Percentiles rank a stretch among this genome's conserved stretches.
phyloP scores from a whole-genome alignment of 2,888 invertebrate species.

The Orchesella flavescens region DNA sequence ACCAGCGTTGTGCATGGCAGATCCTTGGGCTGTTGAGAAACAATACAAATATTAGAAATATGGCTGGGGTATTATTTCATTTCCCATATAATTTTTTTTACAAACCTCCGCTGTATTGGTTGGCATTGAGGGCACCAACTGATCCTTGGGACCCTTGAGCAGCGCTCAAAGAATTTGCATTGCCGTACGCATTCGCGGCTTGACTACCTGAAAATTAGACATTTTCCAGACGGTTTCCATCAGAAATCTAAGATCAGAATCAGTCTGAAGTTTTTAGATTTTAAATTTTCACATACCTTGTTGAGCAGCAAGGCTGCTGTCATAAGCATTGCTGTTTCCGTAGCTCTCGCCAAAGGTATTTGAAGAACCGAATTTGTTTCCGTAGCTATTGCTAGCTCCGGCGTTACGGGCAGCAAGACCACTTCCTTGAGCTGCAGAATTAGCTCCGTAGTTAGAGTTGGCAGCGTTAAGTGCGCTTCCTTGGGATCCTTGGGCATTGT shows the following conservation, averaged over 20 bases:
- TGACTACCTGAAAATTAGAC: background rate
- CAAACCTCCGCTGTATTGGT: constrained; percentile 43
- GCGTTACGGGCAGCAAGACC: constrained; percentile 48
- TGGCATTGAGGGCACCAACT: constrained; percentile 28
- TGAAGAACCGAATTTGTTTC: constrained; percentile 54
- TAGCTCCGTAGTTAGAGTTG: constrained; percentile 30
- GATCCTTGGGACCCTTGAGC: constrained; percentile 64
- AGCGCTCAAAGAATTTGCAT: constrained; percentile 42
- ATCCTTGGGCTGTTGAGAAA: no score
- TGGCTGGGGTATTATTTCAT: no score
- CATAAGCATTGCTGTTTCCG: constrained; percentile 56
- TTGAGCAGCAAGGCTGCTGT: constrained; percentile 46
- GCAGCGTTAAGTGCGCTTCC: constrained; percentile 40
- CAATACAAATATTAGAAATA: background rate
- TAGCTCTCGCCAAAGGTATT: constrained; percentile 63
- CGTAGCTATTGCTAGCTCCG: constrained; percentile 51
- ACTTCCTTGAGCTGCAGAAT: constrained; percentile 31
- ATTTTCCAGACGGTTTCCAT: background rate
- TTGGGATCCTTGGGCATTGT: constrained; percentile 48
- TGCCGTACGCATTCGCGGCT: constrained; percentile 41
- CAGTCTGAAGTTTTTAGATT: no score
- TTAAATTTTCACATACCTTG: constrained; percentile 40
- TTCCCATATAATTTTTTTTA: no score
- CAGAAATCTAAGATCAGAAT: background rate
- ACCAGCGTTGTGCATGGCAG: no score